These are phyloP conservation scores for Leguminivora glycinivorella DNA, from an alignment of 1,140 invertebrate genomes.

Conservation along the genomic window DNA sequence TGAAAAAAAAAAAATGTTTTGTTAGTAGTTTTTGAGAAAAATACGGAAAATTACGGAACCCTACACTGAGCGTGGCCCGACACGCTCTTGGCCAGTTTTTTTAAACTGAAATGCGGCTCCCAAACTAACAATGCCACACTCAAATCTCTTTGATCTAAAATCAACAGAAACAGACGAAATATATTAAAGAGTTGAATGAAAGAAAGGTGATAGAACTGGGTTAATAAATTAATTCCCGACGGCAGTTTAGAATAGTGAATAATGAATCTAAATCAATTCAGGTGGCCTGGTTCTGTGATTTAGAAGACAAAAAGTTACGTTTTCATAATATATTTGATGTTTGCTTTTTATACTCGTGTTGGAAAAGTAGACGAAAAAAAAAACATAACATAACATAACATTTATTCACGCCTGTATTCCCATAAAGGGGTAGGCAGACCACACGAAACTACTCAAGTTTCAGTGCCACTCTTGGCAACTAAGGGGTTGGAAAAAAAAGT, in stretches of 20 bases:
- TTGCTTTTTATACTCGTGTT: not conserved
- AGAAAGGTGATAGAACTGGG: slow-evolving; percentile 21
- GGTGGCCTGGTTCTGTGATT: slow-evolving; percentile 3
- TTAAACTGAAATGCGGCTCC: not conserved
- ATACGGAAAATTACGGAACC: too few relatives aligned
- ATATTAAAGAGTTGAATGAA: slow-evolving; percentile 11
- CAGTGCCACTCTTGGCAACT: too few relatives aligned
- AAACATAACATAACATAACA: not conserved
- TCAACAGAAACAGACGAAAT: not conserved
- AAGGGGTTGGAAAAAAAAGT: too few relatives aligned
- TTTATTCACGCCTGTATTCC: too few relatives aligned
- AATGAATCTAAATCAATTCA: not conserved
- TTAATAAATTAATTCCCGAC: slow-evolving; percentile 11
- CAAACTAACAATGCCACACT: not conserved
- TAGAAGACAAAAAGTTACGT: not conserved
- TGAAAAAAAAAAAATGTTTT: too few relatives aligned
- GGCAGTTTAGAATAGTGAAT: slow-evolving; percentile 6
- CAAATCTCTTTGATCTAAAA: not conserved
- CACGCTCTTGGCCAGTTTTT: too few relatives aligned
- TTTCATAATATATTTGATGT: not conserved
- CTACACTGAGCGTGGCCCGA: too few relatives aligned
- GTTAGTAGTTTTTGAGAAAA: too few relatives aligned
- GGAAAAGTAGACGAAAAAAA: not conserved
- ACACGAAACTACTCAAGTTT: too few relatives aligned
- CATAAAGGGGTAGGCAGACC: too few relatives aligned